Evolutionary conservation across 1,140 invertebrate species (phyloP).

Genomic region (Drosophila navojoa): DNA sequence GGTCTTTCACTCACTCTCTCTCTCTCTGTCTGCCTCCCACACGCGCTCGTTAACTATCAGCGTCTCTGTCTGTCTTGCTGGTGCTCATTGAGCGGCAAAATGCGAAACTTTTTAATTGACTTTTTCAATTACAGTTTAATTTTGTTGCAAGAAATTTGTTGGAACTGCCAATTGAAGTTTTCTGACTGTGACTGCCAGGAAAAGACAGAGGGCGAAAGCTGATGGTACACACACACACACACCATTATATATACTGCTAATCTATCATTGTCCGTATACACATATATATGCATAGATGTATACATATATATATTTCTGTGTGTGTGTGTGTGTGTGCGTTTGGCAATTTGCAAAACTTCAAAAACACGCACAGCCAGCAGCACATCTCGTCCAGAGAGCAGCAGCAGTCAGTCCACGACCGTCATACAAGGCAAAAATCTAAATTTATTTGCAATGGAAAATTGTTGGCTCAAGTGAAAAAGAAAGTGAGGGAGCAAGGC

Average conservation of each 20-base stretch:
- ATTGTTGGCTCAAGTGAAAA: constrained; percentile 17
- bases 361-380: constrained; percentile 66
- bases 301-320: constrained; percentile 20
- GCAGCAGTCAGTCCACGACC: constrained; percentile 22
- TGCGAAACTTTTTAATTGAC: constrained; percentile 81
- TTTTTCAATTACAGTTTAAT: constrained; percentile 82
- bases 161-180: constrained; percentile 77
- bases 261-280: constrained; percentile 71
- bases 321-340: constrained; percentile 5
- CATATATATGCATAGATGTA: constrained; percentile 9
- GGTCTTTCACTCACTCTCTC: background rate
- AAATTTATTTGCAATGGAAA: constrained; percentile 73
- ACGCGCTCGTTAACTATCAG: background rate
- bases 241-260: constrained; percentile 40
- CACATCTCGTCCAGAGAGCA: constrained; percentile 20
- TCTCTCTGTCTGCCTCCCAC: constrained; percentile 2
- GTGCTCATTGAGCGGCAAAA: constrained; percentile 65
- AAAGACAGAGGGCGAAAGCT: background rate
- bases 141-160: constrained; percentile 75
- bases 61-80: constrained; percentile 24
- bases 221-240: constrained; percentile 5
- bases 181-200: constrained; percentile 11
- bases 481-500: background rate
- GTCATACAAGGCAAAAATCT: constrained; percentile 49
- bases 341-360: constrained; percentile 80